Base-by-base conservation (phyloP, 2,888 invertebrate species). In the Drosophila ezoana region DNA sequence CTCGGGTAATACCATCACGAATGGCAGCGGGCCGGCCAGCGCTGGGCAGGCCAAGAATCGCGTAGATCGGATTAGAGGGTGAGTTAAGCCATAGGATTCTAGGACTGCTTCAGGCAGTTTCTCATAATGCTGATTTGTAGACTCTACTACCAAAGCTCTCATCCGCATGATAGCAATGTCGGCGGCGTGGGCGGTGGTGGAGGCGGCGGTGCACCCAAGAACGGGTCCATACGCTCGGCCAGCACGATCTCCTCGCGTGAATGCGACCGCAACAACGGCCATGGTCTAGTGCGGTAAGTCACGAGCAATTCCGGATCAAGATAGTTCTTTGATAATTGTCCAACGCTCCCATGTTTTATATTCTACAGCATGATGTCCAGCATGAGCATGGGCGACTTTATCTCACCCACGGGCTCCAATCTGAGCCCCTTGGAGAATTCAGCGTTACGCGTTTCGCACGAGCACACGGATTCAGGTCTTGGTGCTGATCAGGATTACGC, bases 401-500 rank as follows among this genome's bases (percentile, higher is more conserved):
- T 92, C 48, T 92, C 92, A 4, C 92, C 92, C 37, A 92, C 92
- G 4, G 91, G 91, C 44, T 92, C 92, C 2, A 92, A 92, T 77
- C 77, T 92, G 4, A 92, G 92, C 79, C 92, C 92, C 1, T 69
- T 92, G 70, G 93, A 93, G 67, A 91, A 92, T 49, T 91, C 92
- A 0, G 91, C 92, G 0, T 92, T 94, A 14, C 91, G 95, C 72
- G 95, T 95, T 37, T 95, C 95, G 28, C 96, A 96, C 79, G 96
- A 96, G 84, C 96, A 96, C 86, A 95, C 95, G 0, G 96, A 96
- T 91, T 96, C 96, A 0, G 96, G 96, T 0, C 92, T 96, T 5
- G 96, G 96, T 47, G 95, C 95, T 16, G 96, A 96, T 91, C 96
- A 96, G 91, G 96, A 96, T 84, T 95, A 95, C 90, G 94, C 95